These are phyloP conservation scores for Epicampocera succincta DNA, from an alignment of 2,888 invertebrate genomes.

Conservation along the genomic window DNA sequence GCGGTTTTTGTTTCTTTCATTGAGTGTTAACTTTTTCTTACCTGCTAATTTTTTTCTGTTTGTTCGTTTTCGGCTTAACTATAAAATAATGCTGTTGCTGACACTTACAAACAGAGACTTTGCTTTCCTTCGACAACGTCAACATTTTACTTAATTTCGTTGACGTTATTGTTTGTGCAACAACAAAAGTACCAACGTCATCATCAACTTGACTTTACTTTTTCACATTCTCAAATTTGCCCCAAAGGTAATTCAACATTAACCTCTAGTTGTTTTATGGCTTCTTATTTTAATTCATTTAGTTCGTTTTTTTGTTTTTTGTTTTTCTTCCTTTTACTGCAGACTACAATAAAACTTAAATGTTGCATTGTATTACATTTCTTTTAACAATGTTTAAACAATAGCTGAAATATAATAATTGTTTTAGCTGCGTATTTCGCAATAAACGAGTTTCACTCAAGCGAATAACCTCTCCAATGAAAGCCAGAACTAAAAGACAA, in stretches of 20 bases:
- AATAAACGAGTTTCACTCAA: neutral
- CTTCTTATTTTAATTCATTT: constrained; percentile 28
- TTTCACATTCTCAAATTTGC: constrained; percentile 42
- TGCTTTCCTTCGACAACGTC: constrained; percentile 13
- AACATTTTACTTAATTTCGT: constrained; percentile 9
- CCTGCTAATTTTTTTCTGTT: neutral
- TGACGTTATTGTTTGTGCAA: neutral
- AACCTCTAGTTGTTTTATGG: constrained; percentile 32
- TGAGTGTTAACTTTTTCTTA: constrained; percentile 3
- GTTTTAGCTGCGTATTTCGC: constrained; percentile 5
- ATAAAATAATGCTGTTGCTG: constrained; percentile 41
- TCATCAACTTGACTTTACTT: constrained; percentile 20
- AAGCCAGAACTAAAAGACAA: too few relatives aligned
- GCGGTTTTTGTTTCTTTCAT: constrained; percentile 42
- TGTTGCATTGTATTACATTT: constrained; percentile 24
- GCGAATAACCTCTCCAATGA: neutral
- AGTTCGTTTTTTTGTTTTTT: constrained; percentile 3
- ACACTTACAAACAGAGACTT: constrained; percentile 35
- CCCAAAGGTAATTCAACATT: constrained; percentile 34
- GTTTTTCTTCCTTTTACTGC: neutral
- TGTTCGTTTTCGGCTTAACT: constrained; percentile 2
- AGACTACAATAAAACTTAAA: constrained; percentile 21
- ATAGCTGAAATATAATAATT: neutral
- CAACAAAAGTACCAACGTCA: constrained; percentile 32
- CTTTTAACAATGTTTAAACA: neutral